Evolutionary conservation across 2,797 vertebrate species (phyloP).

Genomic region (Monodelphis domestica): DNA sequence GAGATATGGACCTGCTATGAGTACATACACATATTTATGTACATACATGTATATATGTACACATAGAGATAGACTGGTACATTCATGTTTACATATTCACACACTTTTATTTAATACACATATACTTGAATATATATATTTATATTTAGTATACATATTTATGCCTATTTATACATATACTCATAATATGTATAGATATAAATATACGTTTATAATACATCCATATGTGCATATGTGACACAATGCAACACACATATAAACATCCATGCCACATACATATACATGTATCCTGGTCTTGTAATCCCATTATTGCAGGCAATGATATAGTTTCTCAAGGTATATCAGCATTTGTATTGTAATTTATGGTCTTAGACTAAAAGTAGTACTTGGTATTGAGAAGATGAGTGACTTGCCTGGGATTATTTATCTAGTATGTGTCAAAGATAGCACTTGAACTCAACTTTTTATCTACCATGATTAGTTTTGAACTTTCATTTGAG

Average conservation of each 20-base stretch:
- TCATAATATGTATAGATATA: no score
- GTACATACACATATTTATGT: no score
- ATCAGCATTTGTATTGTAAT: background rate
- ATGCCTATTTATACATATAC: background rate
- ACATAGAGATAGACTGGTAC: no score
- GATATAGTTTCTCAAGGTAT: background rate
- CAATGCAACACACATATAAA: background rate
- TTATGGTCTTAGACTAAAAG: background rate
- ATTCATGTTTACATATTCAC: no score
- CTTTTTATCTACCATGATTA: background rate
- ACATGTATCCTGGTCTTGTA: background rate
- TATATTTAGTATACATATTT: background rate
- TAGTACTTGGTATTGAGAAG: background rate
- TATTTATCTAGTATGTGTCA: background rate
- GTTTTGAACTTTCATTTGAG: background rate
- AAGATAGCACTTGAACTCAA: background rate
- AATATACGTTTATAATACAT: no score
- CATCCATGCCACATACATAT: no score
- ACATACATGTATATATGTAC: background rate
- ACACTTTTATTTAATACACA: no score
- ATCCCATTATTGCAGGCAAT: background rate
- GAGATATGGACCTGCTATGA: background rate
- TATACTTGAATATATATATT: background rate
- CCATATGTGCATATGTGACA: no score
- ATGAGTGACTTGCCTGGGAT: background rate